Percentiles rank a stretch among this genome's conserved stretches.
These are phyloP conservation scores for Catostomus latipinnis DNA, from an alignment of 2,797 vertebrate species.

Conservation along the genomic window DNA sequence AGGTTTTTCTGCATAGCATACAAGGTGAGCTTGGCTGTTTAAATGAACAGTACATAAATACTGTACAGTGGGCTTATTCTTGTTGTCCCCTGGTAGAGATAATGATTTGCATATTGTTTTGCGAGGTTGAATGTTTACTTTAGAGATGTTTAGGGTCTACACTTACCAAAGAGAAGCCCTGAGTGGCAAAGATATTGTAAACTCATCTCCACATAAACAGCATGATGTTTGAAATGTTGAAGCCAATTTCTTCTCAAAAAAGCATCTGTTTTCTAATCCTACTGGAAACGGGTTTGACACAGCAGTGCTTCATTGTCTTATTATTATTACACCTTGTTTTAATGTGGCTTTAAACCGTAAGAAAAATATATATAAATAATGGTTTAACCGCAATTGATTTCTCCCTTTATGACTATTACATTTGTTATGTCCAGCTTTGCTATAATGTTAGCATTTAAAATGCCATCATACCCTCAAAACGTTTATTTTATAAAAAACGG, in stretches of 20 bases:
- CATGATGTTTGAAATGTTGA: neutral
- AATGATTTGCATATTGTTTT: neutral
- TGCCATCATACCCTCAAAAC: neutral
- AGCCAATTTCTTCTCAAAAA: neutral
- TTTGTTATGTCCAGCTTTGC: neutral
- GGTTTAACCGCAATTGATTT: neutral
- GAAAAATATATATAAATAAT: neutral
- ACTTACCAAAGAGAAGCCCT: neutral
- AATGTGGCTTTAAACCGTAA: neutral
- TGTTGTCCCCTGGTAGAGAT: neutral
- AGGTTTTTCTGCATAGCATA: constrained; percentile 81
- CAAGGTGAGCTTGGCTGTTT: constrained; percentile 77
- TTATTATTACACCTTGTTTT: no score
- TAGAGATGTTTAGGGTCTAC: neutral
- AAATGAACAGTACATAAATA: neutral
- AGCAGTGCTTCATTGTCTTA: no score
- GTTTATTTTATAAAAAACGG: constrained; percentile 6
- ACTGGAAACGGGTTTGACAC: neutral
- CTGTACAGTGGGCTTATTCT: neutral
- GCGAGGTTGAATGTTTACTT: neutral
- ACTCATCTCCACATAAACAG: neutral
- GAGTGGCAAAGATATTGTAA: neutral
- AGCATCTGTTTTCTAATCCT: neutral
- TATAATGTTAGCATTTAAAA: neutral
- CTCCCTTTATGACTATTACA: neutral